Evolutionary conservation across 2,797 vertebrate genomes (phyloP).

Genomic region (Molossus molossus): DNA sequence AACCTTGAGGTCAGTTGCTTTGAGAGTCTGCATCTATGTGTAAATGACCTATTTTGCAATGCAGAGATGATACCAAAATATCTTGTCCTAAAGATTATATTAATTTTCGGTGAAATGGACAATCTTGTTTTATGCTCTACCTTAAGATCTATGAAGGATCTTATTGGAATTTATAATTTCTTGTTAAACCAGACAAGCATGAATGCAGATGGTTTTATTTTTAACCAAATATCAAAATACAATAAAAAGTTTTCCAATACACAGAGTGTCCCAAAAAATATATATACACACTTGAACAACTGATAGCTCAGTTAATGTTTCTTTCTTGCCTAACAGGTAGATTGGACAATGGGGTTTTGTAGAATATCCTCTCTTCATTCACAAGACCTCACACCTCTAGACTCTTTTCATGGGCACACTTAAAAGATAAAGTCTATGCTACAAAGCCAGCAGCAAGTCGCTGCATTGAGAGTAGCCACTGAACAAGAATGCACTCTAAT

Average conservation of each 20-base stretch:
- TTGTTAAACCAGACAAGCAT: slow-evolving; percentile 63
- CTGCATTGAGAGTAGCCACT: too few relatives aligned
- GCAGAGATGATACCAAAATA: slow-evolving; percentile 71
- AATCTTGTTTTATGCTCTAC: slow-evolving; percentile 77
- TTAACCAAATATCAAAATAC: slow-evolving; percentile 34
- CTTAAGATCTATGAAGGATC: slow-evolving; percentile 54
- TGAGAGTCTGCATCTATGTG: slow-evolving; percentile 17
- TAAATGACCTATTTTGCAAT: slow-evolving; percentile 83
- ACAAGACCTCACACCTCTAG: too few relatives aligned
- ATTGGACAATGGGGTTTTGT: too few relatives aligned
- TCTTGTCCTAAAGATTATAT: slow-evolving; percentile 81
- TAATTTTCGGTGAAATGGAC: slow-evolving; percentile 83
- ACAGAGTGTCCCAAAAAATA: too few relatives aligned
- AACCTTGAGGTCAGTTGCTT: slow-evolving; percentile 85
- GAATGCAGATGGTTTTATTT: slow-evolving; percentile 63
- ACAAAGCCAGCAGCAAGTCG: too few relatives aligned
- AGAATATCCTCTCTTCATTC: too few relatives aligned
- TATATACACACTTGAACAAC: too few relatives aligned
- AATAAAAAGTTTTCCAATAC: background rate
- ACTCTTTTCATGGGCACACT: too few relatives aligned
- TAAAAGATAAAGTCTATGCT: too few relatives aligned
- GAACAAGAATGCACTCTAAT: too few relatives aligned
- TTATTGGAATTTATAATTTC: slow-evolving; percentile 72
- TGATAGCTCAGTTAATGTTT: too few relatives aligned
- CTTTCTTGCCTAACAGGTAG: too few relatives aligned